Percentiles rank a stretch among this genome's conserved stretches.
phyloP scores from a whole-genome alignment of 2,113 vertebrate genomes.

The Crotalus helleri region DNA sequence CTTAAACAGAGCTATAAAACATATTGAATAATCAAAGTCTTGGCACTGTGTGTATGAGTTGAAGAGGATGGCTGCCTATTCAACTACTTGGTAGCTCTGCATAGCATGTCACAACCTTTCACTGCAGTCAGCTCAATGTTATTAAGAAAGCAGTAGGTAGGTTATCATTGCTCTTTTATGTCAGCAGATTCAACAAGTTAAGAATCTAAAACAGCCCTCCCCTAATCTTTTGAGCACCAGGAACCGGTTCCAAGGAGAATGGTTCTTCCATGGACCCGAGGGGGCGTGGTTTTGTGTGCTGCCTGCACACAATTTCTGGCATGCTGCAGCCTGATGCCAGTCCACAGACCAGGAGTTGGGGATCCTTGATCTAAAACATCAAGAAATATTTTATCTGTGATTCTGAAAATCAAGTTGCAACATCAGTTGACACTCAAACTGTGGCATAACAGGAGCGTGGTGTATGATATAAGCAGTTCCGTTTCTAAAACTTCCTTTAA shows the following conservation, averaged over 20 bases:
- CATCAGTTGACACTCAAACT: background rate
- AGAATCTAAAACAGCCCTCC: too few relatives aligned
- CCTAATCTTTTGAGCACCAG: too few relatives aligned
- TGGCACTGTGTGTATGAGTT: background rate
- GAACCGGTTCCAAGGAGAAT: too few relatives aligned
- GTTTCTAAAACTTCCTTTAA: background rate
- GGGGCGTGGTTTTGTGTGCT: too few relatives aligned
- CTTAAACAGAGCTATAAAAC: conserved; percentile 2
- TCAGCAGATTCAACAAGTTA: background rate
- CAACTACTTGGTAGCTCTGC: background rate
- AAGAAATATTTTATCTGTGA: background rate
- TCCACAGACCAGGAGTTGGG: too few relatives aligned
- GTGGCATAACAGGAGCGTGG: background rate
- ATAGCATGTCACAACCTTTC: background rate
- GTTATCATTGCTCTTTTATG: background rate
- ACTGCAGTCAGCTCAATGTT: background rate
- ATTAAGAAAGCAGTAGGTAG: background rate
- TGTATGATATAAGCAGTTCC: background rate
- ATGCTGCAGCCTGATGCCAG: too few relatives aligned
- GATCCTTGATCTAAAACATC: background rate
- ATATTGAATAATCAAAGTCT: background rate
- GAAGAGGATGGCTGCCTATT: background rate
- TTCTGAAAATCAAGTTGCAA: background rate
- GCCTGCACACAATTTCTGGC: too few relatives aligned
- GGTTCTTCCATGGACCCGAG: too few relatives aligned